Evolutionary conservation across 2,113 vertebrate genomes (phyloP), one percentile per base, ranked within the genome.

Genomic region (Probosciger aterrimus): DNA sequence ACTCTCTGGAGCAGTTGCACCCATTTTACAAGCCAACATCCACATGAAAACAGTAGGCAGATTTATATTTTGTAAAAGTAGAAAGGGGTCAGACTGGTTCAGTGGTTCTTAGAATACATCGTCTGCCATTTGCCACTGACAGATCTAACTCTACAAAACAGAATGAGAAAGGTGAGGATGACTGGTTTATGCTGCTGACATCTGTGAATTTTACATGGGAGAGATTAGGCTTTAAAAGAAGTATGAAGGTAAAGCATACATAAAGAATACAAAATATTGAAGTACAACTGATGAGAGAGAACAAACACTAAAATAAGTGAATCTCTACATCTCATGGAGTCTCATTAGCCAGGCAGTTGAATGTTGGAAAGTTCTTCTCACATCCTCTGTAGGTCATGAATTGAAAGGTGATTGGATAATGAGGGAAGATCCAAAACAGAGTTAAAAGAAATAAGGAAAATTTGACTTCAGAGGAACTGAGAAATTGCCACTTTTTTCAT

Each of bases 361-460:
- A 87, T 13, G 12, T 35, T 77, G 33, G 49, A 41, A 89, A 92
- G 14, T 49, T 78, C 63, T 70, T 39, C 60, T 73, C n/a, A 25
- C 52, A 33, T 49, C 30, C 68, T 94, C 76, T 43, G 28, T 44
- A 59, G 64, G 63, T 82, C 64, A 37, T 59, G 50, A 89, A 77
- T 41, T 83, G 63, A 82, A 82, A 95, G 37, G 37, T 86, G 64
- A 70, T 53, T 67, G 73, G 85, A 55, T 91, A 92, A 94, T 64
- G 60, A 90, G n/a, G 60, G 31, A 82, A 82, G 37, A 83, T 46
- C 46, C 68, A 92, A 92, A 93, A 82, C 23, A 70, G 35, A 46
- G 55, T 77, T 91, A 74, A 83, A 94, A 90, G 50, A 93, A 89
- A 68, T 46, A 75, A 90, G 39, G 43, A 87, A 82, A 94, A 91